Conservation (phyloP, 2,888 invertebrate genomes). For the Hyles lineata region DNA sequence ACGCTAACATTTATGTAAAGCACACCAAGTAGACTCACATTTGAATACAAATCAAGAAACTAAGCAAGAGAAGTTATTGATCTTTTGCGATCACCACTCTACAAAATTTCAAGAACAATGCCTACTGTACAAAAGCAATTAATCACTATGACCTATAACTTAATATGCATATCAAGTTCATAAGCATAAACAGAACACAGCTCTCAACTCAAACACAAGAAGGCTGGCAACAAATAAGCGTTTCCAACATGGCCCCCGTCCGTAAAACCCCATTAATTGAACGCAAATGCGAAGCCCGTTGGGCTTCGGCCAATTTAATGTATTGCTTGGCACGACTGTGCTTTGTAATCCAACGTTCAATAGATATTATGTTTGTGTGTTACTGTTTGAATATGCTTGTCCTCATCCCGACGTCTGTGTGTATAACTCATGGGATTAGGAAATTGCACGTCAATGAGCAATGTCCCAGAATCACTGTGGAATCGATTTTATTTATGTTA, state of each 20-base stretch:
- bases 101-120: too few species aligned
- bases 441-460: constrained; percentile 1
- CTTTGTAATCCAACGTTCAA: constrained; percentile 69
- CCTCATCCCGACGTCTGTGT: not conserved
- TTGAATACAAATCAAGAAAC: too few species aligned
- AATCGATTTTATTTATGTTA: not conserved
- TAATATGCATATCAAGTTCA: not conserved
- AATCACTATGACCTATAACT: not conserved
- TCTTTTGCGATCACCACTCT: too few species aligned
- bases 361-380: constrained; percentile 60
- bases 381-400: constrained; percentile 28
- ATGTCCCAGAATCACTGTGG: not conserved
- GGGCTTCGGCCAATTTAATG: constrained; percentile 78
- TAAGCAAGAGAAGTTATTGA: too few species aligned
- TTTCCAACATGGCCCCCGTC: constrained; percentile 50
- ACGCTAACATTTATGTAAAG: too few species aligned
- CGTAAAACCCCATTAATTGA: constrained; percentile 75
- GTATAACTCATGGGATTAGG: not conserved
- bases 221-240: constrained; percentile 42
- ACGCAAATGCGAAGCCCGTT: constrained; percentile 69
- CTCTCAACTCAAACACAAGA: constrained; percentile 37
- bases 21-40: too few species aligned
- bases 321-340: constrained; percentile 74
- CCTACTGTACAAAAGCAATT: too few species aligned
- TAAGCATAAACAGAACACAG: constrained; percentile 26